A percentile compares a stretch with the other conserved stretches of the same genome.
phyloP scores from a whole-genome alignment of 2,888 invertebrate genomes.

The Chouioia cunea region DNA sequence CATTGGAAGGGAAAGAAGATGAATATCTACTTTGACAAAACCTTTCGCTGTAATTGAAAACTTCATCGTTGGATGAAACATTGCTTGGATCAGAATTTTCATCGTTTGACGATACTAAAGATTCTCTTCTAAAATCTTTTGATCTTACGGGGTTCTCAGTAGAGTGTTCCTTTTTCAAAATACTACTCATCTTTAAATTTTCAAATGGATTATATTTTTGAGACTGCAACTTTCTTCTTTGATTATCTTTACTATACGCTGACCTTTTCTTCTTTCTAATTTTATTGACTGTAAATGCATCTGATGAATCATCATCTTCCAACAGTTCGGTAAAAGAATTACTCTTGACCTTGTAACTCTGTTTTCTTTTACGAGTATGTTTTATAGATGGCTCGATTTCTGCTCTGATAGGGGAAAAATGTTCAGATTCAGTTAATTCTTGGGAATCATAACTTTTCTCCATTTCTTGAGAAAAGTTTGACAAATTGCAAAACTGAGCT shows the following conservation, averaged over 20 bases:
- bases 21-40: constrained; percentile 2
- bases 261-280: constrained; percentile 26
- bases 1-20: constrained; percentile 13
- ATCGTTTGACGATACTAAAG: background rate
- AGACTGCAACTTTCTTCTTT: constrained; percentile 20
- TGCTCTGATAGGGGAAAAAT: constrained; percentile 7
- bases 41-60: background rate
- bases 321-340: constrained; percentile 36
- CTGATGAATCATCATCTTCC: background rate
- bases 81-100: constrained; percentile 19
- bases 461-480: background rate
- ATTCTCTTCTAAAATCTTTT: constrained; percentile 10
- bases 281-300: background rate
- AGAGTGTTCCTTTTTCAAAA: constrained; percentile 33
- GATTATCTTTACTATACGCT: constrained; percentile 30
- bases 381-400: constrained; percentile 6
- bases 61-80: constrained; percentile 7
- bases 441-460: background rate
- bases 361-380: constrained; percentile 33
- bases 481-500: constrained; percentile 7
- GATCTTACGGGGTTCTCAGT: constrained; percentile 3
- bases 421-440: constrained; percentile 8
- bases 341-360: constrained; percentile 35
- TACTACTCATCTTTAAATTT: constrained; percentile 42
- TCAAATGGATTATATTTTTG: constrained; percentile 42